phyloP scores from a whole-genome alignment of 2,113 vertebrate species.

The Psittacara wagleri region DNA sequence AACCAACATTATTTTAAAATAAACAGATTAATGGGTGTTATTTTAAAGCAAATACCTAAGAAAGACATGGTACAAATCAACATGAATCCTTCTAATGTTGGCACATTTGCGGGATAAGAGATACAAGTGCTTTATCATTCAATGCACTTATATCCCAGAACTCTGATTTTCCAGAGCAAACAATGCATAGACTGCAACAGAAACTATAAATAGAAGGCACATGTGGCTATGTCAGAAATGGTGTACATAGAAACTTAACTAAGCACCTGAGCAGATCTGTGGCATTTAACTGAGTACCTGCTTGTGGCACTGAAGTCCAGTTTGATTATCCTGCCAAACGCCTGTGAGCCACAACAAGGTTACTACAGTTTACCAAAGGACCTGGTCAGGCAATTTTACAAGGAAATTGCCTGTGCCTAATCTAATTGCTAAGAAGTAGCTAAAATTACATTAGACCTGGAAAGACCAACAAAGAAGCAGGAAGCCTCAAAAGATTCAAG shows the following conservation, averaged over 20 bases:
- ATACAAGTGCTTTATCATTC: neutral
- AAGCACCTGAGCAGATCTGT: neutral
- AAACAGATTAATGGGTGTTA: neutral
- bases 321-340: neutral
- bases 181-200: neutral
- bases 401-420: slow-evolving; percentile 22
- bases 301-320: neutral
- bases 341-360: neutral
- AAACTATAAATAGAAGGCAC: neutral
- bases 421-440: slow-evolving; percentile 22
- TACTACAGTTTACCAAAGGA: neutral
- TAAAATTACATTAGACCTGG: slow-evolving; percentile 32
- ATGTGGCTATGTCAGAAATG: neutral
- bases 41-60: neutral
- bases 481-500: slow-evolving; percentile 5
- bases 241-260: neutral
- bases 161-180: neutral
- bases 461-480: slow-evolving; percentile 5
- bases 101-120: neutral
- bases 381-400: slow-evolving; percentile 5
- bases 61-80: neutral
- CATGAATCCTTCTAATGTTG: neutral
- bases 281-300: neutral
- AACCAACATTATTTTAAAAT: neutral
- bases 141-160: neutral